phyloP scores from a whole-genome alignment of 2,113 vertebrate genomes.

The Vicugna pacos region DNA sequence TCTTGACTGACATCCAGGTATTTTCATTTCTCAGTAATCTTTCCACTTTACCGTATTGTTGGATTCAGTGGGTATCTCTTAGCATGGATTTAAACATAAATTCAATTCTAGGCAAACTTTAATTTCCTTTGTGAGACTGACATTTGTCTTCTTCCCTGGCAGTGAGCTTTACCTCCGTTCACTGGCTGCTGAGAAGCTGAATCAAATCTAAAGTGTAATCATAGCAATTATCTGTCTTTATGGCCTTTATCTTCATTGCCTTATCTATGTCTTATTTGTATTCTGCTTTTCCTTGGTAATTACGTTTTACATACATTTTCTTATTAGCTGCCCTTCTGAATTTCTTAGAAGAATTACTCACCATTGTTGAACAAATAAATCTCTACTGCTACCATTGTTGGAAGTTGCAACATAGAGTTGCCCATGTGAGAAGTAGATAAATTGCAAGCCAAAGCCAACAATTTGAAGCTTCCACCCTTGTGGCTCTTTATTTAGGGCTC shows the following conservation, averaged over 20 bases:
- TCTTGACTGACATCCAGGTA: not conserved
- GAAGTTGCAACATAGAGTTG: not conserved
- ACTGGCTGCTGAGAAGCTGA: conserved; percentile 47
- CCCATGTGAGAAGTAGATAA: conserved; percentile 46
- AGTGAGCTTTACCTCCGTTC: conserved; percentile 59
- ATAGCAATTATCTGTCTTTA: conserved; percentile 70
- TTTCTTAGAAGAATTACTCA: conserved; percentile 67
- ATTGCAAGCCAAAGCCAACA: conserved; percentile 34
- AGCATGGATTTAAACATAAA: conserved; percentile 28
- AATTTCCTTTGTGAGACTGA: conserved; percentile 34
- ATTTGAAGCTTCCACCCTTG: conserved; percentile 51
- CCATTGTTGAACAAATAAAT: conserved; percentile 67
- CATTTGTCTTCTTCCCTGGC: conserved; percentile 63
- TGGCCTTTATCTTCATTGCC: conserved; percentile 70
- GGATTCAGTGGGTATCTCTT: not conserved
- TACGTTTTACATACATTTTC: conserved; percentile 71
- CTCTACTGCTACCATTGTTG: not conserved
- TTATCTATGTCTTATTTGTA: conserved; percentile 73
- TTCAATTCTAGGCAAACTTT: conserved; percentile 57
- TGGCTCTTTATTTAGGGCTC: conserved; percentile 70
- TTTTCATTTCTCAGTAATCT: conserved; percentile 39
- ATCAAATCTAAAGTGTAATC: conserved; percentile 72
- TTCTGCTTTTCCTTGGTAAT: conserved; percentile 68
- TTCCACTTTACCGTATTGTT: conserved; percentile 38
- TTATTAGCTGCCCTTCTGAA: conserved; percentile 60